These are phyloP conservation scores for Drosophila rubida DNA, from an alignment of 2,888 invertebrate genomes.

Conservation along the genomic window DNA sequence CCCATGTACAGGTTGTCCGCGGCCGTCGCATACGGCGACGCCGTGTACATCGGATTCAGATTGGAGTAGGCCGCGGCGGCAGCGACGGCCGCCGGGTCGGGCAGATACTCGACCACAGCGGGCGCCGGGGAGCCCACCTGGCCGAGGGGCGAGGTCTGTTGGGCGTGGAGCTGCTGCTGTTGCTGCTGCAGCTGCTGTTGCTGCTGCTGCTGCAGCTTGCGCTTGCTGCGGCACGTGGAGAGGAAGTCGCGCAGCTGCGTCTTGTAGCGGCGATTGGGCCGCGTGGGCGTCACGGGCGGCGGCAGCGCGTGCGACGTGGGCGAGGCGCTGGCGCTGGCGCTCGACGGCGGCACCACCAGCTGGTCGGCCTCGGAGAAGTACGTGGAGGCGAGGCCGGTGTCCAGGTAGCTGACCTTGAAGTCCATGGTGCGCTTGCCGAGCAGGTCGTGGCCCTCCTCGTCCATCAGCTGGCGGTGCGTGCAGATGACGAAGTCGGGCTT, in stretches of 20 bases:
- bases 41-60: slow-evolving; percentile 90
- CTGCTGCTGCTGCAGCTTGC: slow-evolving; percentile 86
- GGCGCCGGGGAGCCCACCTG: slow-evolving; percentile 85
- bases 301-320: slow-evolving; percentile 85
- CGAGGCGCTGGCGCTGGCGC: slow-evolving; percentile 85
- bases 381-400: slow-evolving; percentile 95
- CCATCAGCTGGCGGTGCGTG: slow-evolving; percentile 99
- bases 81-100: slow-evolving; percentile 86
- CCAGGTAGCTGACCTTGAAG: slow-evolving; percentile 98
- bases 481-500: slow-evolving; percentile 99
- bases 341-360: slow-evolving; percentile 87
- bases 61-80: slow-evolving; percentile 93
- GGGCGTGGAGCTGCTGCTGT: slow-evolving; percentile 82
- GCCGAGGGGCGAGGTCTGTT: slow-evolving; percentile 83
- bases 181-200: slow-evolving; percentile 83
- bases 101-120: slow-evolving; percentile 85
- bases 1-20: slow-evolving; percentile 86
- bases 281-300: slow-evolving; percentile 89
- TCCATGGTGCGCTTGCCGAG: slow-evolving; percentile 99
- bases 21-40: slow-evolving; percentile 91
- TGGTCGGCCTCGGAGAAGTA: slow-evolving; percentile 96
- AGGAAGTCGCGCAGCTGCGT: slow-evolving; percentile 96
- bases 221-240: slow-evolving; percentile 95
- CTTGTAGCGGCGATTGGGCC: slow-evolving; percentile 95
- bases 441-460: slow-evolving; percentile 98